These are phyloP conservation scores for Acronicta psi DNA, from an alignment of 2,888 invertebrate genomes.

Conservation along the genomic window DNA sequence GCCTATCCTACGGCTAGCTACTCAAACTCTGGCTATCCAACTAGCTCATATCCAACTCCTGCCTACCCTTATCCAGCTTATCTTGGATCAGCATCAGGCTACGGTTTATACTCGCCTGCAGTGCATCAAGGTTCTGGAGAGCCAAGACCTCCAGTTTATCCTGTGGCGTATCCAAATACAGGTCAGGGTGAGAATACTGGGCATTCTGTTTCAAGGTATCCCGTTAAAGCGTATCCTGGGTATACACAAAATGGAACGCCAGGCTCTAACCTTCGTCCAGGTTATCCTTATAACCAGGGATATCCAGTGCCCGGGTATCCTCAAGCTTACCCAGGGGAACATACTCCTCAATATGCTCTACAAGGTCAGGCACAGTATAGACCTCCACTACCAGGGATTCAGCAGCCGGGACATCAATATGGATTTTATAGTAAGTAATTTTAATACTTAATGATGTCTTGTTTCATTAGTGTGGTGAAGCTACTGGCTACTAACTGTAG, in stretches of 20 bases:
- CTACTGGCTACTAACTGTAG: no score
- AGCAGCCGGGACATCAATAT: constrained; percentile 24
- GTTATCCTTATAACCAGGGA: constrained; percentile 20
- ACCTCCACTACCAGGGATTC: constrained; percentile 36
- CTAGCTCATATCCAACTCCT: constrained; percentile 5
- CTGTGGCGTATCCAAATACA: constrained; percentile 4
- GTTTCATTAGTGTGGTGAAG: background rate
- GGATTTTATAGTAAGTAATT: constrained; percentile 28
- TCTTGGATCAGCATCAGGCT: constrained; percentile 12
- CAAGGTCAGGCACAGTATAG: constrained; percentile 14
- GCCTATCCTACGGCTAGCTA: constrained; percentile 8
- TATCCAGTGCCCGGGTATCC: constrained; percentile 24
- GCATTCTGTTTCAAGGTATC: constrained; percentile 18
- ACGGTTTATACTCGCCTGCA: constrained; percentile 13
- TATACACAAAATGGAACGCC: constrained; percentile 6
- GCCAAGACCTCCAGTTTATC: constrained; percentile 12
- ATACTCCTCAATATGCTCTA: constrained; percentile 18
- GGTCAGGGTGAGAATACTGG: constrained; percentile 4
- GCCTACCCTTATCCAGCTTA: constrained; percentile 11
- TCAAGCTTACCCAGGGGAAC: constrained; percentile 3
- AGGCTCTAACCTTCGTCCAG: background rate
- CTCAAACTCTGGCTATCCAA: constrained; percentile 1
- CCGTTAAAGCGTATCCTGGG: constrained; percentile 3
- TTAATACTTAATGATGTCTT: background rate
- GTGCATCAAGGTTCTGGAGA: constrained; percentile 10